A percentile compares a stretch with the other conserved stretches of the same genome.
phyloP scores from a whole-genome alignment of 2,113 vertebrate species.

The Aramus guarauna region DNA sequence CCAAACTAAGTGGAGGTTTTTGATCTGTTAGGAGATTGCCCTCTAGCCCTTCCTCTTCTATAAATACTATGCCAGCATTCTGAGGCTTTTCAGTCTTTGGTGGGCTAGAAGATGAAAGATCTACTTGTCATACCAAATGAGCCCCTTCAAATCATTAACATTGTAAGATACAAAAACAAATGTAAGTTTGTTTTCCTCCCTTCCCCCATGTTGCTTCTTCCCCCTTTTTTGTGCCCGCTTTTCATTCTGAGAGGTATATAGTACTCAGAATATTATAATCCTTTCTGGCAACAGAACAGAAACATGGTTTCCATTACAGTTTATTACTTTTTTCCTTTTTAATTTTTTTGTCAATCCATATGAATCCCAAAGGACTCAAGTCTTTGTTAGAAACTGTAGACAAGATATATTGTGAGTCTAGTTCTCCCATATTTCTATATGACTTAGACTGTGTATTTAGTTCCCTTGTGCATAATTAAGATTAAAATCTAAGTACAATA shows the following conservation, averaged over 20 bases:
- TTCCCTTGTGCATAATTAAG: background rate
- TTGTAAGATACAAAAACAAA: background rate
- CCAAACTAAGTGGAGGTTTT: background rate
- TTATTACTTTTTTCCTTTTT: constrained; percentile 42
- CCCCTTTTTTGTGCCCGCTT: background rate
- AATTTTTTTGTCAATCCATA: background rate
- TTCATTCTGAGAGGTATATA: constrained; percentile 3
- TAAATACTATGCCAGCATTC: background rate
- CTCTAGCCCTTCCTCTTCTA: background rate
- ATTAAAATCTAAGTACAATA: constrained; percentile 17
- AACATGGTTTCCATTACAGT: constrained; percentile 48
- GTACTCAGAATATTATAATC: constrained; percentile 25
- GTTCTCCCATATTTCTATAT: background rate
- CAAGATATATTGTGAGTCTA: background rate
- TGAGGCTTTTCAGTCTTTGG: background rate
- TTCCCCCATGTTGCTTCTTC: background rate
- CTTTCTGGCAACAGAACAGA: constrained; percentile 39
- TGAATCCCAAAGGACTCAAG: background rate
- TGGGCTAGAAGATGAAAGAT: background rate
- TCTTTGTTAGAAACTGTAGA: constrained; percentile 16
- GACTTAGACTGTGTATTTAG: background rate
- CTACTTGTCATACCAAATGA: background rate
- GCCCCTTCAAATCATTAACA: background rate
- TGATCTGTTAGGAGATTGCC: background rate
- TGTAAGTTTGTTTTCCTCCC: background rate